Base-by-base conservation (phyloP, 2,888 invertebrate species). In the Pseudanteris insignis region DNA sequence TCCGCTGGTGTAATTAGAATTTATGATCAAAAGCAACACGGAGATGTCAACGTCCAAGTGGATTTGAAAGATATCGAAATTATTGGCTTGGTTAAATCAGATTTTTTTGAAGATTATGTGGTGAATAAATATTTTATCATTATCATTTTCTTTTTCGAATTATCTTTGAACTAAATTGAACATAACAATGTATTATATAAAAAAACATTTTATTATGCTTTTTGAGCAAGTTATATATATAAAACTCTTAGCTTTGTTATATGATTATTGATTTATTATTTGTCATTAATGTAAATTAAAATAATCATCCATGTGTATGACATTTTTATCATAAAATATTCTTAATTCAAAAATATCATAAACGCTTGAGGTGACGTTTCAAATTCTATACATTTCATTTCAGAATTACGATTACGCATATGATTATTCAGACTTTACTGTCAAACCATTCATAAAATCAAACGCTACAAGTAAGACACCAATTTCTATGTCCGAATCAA, bases 31-130 rank as follows among this genome's bases (percentile, higher is more conserved):
- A 85, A 88, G 32, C 92, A 92, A 81, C 86, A 85, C 2, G 92
- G 92, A 11, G 88, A 89, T 68, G 84, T 89, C 67, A 92, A 92
- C 79, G 87, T 92, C 65, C 90, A 90, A 74, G 83, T 92, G 63
- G 89, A 89, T 78, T 81, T 92, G 64, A 91, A 91, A 81, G 89
- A 91, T 79, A 83, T 92, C 63, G 86, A 89, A 71, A 85, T 92
- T 69, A 84, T 91, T 69, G 90, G 89, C 4, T 75, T 89, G 24
- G 72, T 89, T 63, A 85, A 86, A 67, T 85, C 86, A 26, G 83
- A 84, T 26, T 80, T 84, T 2, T 68, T 81, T 67, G 86, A 85
- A 60, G 85, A 85, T 70, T 84, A 87, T 72, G 85, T 85, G 84
- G 88, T 84, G 78, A 48, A 18, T n/a, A n/a, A n/a, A n/a, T n/a